Base-by-base conservation (phyloP, 1,140 invertebrate genomes). In the Drosophila nikananu region DNA sequence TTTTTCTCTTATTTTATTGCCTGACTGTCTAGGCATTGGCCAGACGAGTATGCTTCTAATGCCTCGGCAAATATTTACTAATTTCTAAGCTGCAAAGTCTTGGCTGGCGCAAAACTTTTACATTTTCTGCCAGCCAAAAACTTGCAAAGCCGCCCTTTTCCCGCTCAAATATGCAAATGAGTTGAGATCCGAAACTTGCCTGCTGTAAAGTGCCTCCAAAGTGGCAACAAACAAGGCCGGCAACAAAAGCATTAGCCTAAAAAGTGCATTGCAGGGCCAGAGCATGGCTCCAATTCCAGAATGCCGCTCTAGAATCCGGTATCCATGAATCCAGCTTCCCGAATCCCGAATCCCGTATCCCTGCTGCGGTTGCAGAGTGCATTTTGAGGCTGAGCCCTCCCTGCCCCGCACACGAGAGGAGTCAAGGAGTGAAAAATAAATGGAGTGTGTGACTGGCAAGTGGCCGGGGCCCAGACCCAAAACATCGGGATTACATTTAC, bases 401-500 rank as follows among this genome's bases (percentile, higher is more conserved):
- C n/a, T n/a, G n/a, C n/a, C 51, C 12, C 30, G 49, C 49, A 30
- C 23, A 51, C 25, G 68, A 62, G 82, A 78, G 74, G 51, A 78
- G 66, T 61, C 71, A 70, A 86, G 86, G 86, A 90, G 81, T 90
- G 86, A 89, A 89, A 86, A 89, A 90, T 89, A 89, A 89, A 89
- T 89, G 86, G 86, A 86, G 86, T 89, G 86, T 89, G 79, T 89
- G 79, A 80, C 75, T 84, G 42, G 74, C 70, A 79, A 71, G 66
- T 58, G 49, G 35, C 35, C 27, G 35, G 41, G 37, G 48, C 42
- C 57, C 52, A 66, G 74, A 61, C 41, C 61, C 51, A 64, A 67
- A 67, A 80, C 77, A 81, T 65, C 66, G 62, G 81, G 81, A 90
- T 90, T 90, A 90, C 79, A 90, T 82, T 90, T 89, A 86, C 86